A percentile compares a stretch with the other conserved stretches of the same genome.
phyloP scores from a whole-genome alignment of 2,113 vertebrate species.

The Toxostoma redivivum region DNA sequence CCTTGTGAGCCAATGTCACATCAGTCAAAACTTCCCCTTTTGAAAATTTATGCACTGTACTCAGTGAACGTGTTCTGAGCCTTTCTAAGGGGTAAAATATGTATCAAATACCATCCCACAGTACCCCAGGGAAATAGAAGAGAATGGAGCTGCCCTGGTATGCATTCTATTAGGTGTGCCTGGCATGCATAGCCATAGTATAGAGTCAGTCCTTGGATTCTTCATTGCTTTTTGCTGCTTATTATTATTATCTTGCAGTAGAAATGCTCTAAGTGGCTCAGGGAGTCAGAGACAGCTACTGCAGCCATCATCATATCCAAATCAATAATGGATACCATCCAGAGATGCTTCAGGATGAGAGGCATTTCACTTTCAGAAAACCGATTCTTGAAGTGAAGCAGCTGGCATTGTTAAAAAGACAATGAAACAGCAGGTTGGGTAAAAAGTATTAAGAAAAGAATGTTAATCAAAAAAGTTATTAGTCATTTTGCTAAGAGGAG shows the following conservation, averaged over 20 bases:
- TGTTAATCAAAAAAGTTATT: neutral
- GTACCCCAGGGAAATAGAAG: neutral
- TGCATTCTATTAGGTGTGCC: neutral
- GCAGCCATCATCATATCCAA: neutral
- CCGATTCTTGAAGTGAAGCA: neutral
- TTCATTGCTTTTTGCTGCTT: neutral
- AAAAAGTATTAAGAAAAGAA: neutral
- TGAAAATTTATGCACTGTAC: neutral
- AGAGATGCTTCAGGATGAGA: slow-evolving; percentile 12
- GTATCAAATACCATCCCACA: neutral
- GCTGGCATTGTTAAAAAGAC: neutral
- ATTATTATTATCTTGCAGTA: neutral
- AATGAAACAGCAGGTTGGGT: neutral
- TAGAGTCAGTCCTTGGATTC: neutral
- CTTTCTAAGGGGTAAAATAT: neutral
- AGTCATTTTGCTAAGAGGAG: neutral
- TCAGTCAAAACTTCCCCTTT: neutral
- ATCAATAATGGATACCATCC: slow-evolving; percentile 16
- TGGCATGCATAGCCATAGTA: neutral
- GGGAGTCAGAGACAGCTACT: neutral
- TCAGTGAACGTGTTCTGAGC: neutral
- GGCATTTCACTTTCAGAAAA: slow-evolving; percentile 26
- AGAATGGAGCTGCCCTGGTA: neutral
- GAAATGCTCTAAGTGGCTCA: neutral
- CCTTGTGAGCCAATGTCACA: neutral